Conservation (phyloP, 2,113 vertebrate species). For the Eira barbara region DNA sequence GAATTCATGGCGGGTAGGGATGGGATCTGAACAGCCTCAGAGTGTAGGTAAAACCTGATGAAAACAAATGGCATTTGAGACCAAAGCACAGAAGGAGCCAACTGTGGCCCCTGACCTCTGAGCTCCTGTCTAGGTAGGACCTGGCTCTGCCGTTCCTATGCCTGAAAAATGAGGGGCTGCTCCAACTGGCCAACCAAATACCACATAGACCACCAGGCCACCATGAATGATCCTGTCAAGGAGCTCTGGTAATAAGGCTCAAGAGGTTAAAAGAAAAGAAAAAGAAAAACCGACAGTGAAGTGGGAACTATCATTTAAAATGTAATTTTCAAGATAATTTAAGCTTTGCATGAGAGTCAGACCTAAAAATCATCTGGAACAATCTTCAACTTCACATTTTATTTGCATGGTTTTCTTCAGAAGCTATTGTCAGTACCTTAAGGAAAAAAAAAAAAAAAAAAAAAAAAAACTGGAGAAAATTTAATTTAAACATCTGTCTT, state of each 20-base stretch:
- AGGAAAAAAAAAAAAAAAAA: neutral
- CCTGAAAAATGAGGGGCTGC: neutral
- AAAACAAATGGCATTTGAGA: neutral
- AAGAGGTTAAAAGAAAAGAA: neutral
- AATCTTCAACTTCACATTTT: neutral
- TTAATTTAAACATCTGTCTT: slow-evolving; percentile 52
- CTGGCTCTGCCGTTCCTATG: rapidly evolving
- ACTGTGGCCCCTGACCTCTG: neutral
- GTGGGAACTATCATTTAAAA: slow-evolving; percentile 23
- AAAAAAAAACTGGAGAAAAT: slow-evolving; percentile 37
- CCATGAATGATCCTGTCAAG: neutral
- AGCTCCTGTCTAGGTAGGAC: neutral
- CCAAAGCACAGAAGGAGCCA: neutral
- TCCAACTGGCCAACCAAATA: neutral
- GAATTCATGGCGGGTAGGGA: neutral
- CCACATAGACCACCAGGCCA: rapidly evolving
- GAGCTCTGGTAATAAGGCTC: neutral
- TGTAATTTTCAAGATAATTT: slow-evolving; percentile 45
- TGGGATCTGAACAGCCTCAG: neutral
- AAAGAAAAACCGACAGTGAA: slow-evolving; percentile 15
- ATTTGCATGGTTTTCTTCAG: neutral
- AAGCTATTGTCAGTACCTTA: neutral
- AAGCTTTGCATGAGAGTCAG: slow-evolving; percentile 10
- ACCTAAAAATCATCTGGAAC: slow-evolving; percentile 17
- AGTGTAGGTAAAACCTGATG: neutral